These are phyloP conservation scores for Metacarcinus magister DNA, from an alignment of 2,888 invertebrate species.

Conservation along the genomic window DNA sequence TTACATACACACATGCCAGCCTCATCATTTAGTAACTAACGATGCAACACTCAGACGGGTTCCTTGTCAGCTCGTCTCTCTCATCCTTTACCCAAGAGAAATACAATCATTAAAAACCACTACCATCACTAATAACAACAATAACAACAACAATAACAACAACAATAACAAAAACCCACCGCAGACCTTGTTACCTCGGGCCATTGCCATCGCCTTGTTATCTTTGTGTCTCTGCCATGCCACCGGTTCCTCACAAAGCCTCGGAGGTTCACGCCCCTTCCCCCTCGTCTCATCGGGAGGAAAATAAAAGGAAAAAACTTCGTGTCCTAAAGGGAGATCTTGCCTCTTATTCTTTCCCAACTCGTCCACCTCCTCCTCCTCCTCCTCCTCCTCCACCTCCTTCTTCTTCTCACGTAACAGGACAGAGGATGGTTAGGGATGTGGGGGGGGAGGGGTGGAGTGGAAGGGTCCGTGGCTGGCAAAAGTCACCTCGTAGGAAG, in stretches of 20 bases:
- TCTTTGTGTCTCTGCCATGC: neutral
- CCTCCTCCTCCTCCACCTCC: neutral
- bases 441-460: no score
- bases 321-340: neutral
- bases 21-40: no score
- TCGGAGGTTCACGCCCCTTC: neutral
- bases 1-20: no score
- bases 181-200: neutral
- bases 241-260: neutral
- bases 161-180: neutral
- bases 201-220: neutral
- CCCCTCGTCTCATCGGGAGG: neutral
- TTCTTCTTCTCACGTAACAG: neutral
- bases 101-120: neutral
- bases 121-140: neutral
- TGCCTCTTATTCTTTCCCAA: neutral
- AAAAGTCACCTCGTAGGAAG: constrained; percentile 38
- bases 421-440: neutral
- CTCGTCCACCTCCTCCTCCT: neutral
- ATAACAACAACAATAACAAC: neutral
- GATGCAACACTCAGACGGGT: no score
- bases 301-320: neutral
- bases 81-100: no score
- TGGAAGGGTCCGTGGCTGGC: neutral
- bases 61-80: no score